phyloP scores from a whole-genome alignment of 2,797 vertebrate species.

The Gallinago nigripennis region DNA sequence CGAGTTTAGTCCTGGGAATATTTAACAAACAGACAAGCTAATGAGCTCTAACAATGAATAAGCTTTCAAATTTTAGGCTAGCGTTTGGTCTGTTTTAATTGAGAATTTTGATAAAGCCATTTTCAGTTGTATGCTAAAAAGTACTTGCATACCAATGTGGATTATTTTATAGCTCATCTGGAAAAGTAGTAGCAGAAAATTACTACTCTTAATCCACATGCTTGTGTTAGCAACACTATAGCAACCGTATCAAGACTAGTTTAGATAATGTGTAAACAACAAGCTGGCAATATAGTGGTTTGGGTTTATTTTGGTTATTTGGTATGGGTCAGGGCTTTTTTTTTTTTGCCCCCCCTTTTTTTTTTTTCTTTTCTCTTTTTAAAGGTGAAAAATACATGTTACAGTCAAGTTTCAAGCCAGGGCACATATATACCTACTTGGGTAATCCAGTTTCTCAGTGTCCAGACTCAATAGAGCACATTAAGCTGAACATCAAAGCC shows the following conservation, averaged over 20 bases:
- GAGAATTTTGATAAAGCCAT: not conserved
- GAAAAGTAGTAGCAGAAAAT: not conserved
- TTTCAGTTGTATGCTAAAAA: not conserved
- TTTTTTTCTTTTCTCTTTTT: not conserved
- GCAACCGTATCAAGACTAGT: not conserved
- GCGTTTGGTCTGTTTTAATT: not conserved
- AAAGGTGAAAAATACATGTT: not conserved
- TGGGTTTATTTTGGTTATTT: not conserved
- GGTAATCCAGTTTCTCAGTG: not conserved
- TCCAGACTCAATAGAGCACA: not conserved
- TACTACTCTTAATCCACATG: not conserved
- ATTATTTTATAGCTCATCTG: not conserved
- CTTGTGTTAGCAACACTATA: not conserved
- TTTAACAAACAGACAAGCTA: constrained; percentile 6
- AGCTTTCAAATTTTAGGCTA: not conserved
- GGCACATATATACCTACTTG: not conserved
- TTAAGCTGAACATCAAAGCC: not conserved
- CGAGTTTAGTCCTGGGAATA: not conserved
- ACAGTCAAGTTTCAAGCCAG: not conserved
- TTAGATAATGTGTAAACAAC: not conserved
- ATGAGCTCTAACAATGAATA: not conserved
- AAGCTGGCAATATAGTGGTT: not conserved
- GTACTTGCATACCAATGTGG: rapidly evolving
- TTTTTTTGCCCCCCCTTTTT: too few species aligned
- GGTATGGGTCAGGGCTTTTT: not conserved